phyloP scores from a whole-genome alignment of 2,888 invertebrate species.

The Drosophila aldrichi region DNA sequence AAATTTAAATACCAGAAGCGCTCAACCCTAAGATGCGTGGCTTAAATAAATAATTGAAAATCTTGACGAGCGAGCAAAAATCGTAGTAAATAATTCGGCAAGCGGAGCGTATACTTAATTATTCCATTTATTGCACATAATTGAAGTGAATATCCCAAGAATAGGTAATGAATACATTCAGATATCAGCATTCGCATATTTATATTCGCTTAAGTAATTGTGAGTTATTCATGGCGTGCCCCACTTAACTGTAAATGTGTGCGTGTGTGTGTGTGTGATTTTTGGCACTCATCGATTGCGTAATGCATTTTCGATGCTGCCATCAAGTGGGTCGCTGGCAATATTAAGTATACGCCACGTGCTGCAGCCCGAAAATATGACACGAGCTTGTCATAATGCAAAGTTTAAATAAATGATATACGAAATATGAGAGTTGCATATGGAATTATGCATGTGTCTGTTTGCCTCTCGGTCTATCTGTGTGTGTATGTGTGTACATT shows the following conservation, averaged over 20 bases:
- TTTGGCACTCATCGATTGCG: conserved; percentile 35
- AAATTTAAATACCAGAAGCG: conserved; percentile 2
- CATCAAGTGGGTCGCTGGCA: conserved; percentile 49
- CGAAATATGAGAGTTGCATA: conserved; percentile 40
- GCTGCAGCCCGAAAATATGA: conserved; percentile 54
- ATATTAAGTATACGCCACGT: conserved; percentile 75
- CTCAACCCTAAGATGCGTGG: not conserved
- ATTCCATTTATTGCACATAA: conserved; percentile 18
- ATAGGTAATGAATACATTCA: conserved; percentile 2
- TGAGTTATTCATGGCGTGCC: conserved; percentile 42
- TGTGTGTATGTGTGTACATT: conserved; percentile 35
- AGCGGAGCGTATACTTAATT: conserved; percentile 8
- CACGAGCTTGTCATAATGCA: conserved; percentile 66
- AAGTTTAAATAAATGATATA: conserved; percentile 76
- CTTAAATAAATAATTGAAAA: conserved; percentile 3
- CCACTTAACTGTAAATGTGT: conserved; percentile 5
- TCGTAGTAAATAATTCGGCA: not conserved
- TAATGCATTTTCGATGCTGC: conserved; percentile 69
- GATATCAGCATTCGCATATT: conserved; percentile 1
- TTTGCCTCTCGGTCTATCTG: not conserved
- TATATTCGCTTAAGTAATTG: conserved; percentile 5
- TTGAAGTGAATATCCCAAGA: conserved; percentile 7
- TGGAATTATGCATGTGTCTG: conserved; percentile 25
- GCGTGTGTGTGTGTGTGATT: not conserved
- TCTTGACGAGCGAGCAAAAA: not conserved